Base-by-base conservation (phyloP, 2,888 invertebrate genomes). In the Anarsia innoxiella region DNA sequence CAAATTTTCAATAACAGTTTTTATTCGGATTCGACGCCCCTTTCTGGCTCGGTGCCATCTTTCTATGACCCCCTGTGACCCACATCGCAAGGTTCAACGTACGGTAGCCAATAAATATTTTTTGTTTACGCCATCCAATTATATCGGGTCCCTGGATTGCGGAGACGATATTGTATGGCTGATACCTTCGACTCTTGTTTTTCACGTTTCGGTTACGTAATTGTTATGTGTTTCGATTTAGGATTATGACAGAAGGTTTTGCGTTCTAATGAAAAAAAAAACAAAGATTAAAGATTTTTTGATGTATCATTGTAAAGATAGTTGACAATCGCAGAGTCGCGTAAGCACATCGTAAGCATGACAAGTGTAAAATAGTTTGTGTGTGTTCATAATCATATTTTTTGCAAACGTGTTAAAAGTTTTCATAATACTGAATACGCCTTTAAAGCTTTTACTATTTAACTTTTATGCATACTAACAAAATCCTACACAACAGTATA, bases 81-180 rank as follows among this genome's bases (percentile, higher is more conserved):
- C 14, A 61, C 42, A 54, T 61, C 23, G 25, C 35, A 12, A 42
- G 47, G 66, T 60, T 63, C 56, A 52, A 51, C 42, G 56, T 34
- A 52, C 65, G 42, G 40, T 41, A 32, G 42, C 47, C 51, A 57
- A 66, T 61, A 66, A 63, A 59, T 60, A 59, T 56, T 62, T 66
- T 66, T 67, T 63, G 59, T 67, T 65, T 60, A 64, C 59, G 46
- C 46, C 49, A 46, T 42, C 51, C 57, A 56, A 52, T 58, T 51
- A 31, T 51, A 31, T 16, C 23, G 36, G 39, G 36, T 14, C 25
- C 1, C 19, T 19, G 19, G 19, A 19, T n/a, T 5, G 8, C 8
- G 19, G 25, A 25, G n/a, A 9, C 4, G 4, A 25, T 25, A n/a
- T n/a, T 25, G 25, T 9, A n/a, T 25, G 5, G 19, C 19, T 19